Evolutionary conservation across 2,113 vertebrate genomes (phyloP).

Genomic region (Callorhinus ursinus): DNA sequence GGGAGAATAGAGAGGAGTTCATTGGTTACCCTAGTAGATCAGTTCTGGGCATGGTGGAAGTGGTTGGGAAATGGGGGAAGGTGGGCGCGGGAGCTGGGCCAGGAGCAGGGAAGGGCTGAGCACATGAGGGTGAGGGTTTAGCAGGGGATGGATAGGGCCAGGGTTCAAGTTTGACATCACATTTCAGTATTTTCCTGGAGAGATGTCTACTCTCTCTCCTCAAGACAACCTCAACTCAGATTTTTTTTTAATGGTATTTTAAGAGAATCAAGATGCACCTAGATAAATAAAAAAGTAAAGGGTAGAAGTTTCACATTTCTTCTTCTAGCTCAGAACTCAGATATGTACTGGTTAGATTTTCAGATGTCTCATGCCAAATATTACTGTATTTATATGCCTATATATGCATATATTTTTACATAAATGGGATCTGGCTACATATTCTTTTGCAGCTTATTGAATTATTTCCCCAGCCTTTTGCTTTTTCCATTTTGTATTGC

Average conservation of each 20-base stretch:
- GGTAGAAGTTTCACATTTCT: neutral
- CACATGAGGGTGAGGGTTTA: neutral
- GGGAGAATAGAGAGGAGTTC: neutral
- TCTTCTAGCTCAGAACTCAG: neutral
- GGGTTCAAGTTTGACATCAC: neutral
- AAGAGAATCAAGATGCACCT: neutral
- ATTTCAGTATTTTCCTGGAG: neutral
- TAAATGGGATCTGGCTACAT: neutral
- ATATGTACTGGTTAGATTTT: neutral
- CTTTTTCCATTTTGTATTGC: neutral
- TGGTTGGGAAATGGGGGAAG: neutral
- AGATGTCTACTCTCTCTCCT: neutral
- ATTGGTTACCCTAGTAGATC: neutral
- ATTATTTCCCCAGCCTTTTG: neutral
- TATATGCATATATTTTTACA: neutral
- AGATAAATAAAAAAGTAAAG: neutral
- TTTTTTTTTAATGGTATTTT: neutral
- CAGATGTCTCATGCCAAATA: neutral
- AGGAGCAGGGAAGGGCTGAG: neutral
- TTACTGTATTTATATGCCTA: neutral
- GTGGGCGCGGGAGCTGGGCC: too few species aligned
- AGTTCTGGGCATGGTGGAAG: neutral
- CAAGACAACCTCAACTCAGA: neutral
- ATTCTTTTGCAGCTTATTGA: neutral
- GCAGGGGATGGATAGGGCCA: accelerated